phyloP scores from a whole-genome alignment of 2,113 vertebrate genomes.

The Morone saxatilis region DNA sequence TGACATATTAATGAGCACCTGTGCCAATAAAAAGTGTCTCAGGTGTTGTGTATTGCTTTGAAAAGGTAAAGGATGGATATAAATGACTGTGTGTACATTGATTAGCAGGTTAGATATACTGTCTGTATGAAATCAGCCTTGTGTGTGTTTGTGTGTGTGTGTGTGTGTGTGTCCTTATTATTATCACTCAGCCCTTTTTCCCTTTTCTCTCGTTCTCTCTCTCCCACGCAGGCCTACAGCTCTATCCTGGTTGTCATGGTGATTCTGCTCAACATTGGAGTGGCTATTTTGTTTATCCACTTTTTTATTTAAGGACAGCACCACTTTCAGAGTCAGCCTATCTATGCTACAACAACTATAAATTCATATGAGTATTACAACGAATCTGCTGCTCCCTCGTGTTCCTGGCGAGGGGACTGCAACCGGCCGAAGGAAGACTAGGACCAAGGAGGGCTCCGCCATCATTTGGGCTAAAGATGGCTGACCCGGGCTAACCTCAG shows the following conservation, averaged over 20 bases:
- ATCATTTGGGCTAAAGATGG: slow-evolving; percentile 21
- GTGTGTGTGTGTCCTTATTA: slow-evolving; percentile 45
- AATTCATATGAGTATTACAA: slow-evolving; percentile 70
- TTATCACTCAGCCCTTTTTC: slow-evolving; percentile 64
- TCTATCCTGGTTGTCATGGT: slow-evolving; percentile 99
- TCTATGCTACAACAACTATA: slow-evolving; percentile 74
- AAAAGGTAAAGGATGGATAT: slow-evolving; percentile 4
- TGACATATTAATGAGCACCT: not conserved
- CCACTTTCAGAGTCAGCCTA: slow-evolving; percentile 75
- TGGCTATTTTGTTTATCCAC: slow-evolving; percentile 99
- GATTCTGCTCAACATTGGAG: slow-evolving; percentile 99
- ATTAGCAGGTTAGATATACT: not conserved
- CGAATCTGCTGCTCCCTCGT: slow-evolving; percentile 47
- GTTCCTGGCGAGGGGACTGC: slow-evolving; percentile 28
- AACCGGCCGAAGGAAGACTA: not conserved
- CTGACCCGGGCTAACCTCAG: slow-evolving; percentile 16
- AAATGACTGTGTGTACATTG: not conserved
- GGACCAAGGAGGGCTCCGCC: slow-evolving; percentile 33
- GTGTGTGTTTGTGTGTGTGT: not conserved
- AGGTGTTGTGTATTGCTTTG: not conserved
- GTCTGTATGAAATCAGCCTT: no score
- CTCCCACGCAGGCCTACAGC: slow-evolving; percentile 92
- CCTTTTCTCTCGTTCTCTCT: slow-evolving; percentile 70
- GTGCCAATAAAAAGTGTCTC: not conserved
- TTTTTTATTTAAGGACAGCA: slow-evolving; percentile 96